Evolutionary conservation across 2,888 invertebrate genomes (phyloP), one percentile per base, ranked within the genome.

Genomic region (Drosophila robusta): DNA sequence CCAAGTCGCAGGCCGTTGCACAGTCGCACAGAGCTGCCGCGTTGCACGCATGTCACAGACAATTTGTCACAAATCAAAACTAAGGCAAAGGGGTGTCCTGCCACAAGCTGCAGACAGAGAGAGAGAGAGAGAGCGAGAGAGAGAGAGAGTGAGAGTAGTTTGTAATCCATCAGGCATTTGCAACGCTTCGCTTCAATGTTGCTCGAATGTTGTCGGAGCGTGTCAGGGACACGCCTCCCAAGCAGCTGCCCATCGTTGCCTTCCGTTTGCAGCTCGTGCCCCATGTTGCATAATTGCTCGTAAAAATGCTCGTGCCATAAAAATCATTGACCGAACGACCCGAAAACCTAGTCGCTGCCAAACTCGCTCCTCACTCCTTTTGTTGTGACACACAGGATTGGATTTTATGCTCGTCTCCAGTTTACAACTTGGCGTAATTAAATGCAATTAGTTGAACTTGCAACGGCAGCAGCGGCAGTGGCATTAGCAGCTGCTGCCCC

Each of bases 51-150:
- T 84, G 82, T 87, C 87, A 87, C 69, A 68, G 70, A 78, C 75
- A 70, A 87, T 87, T 87, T 89, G 81, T 84, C 80, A 87, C 81
- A 81, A 78, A 85, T 85, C 89, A 85, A 73, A 85, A 80, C 71
- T 78, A 84, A 86, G 54, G 76, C 85, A 88, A 80, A 88, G 78
- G 84, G 87, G 87, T 86, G 82, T 74, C 70, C 79, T 60, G 39
- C 7, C 22, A n/a, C 32, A 14, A 14, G n/a, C 41, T 22, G 55
- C 50, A 36, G 42, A 46, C 4, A 18, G 22, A 9, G 29, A 29
- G 1, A 12, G 32, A 18, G 14, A 39, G 34, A n/a, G 9, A 26
- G 14, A 42, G 18, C 22, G 14, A 24, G 39, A 22, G 29, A 8
- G n/a, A 11, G 22, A 39, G 34, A 57, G 55, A 54, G 50, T 1